These are phyloP conservation scores for Venustaconcha ellipsiformis DNA, from an alignment of 1,140 invertebrate species.

Conservation along the genomic window DNA sequence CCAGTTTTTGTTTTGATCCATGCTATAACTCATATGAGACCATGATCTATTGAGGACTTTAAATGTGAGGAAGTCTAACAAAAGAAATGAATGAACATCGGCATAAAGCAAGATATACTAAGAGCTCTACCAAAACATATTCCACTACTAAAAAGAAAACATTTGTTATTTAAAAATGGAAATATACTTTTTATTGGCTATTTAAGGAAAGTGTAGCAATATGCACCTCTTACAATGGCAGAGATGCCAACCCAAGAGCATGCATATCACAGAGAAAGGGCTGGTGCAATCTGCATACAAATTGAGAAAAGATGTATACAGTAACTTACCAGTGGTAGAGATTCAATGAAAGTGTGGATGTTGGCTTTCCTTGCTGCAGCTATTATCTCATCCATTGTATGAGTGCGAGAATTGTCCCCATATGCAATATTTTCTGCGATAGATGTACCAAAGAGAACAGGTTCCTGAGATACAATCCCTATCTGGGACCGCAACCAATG, in stretches of 20 bases:
- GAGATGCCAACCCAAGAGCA: neutral
- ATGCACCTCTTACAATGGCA: neutral
- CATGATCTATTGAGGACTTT: too few relatives aligned
- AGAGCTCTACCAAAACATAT: too few relatives aligned
- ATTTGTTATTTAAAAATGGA: conserved; percentile 1
- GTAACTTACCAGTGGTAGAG: conserved; percentile 74
- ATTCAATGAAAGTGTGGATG: conserved; percentile 87
- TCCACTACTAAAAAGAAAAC: neutral
- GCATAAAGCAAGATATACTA: too few relatives aligned
- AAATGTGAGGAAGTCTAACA: too few relatives aligned
- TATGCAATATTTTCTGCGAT: conserved; percentile 92
- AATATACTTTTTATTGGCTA: neutral
- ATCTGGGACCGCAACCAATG: conserved; percentile 74
- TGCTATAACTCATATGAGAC: too few relatives aligned
- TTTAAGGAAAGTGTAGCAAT: neutral
- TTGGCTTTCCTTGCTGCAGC: conserved; percentile 86
- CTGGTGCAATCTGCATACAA: too few relatives aligned
- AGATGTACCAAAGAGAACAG: conserved; percentile 87
- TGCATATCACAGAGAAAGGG: neutral
- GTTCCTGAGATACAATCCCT: conserved; percentile 86
- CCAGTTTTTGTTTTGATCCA: neutral
- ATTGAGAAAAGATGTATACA: neutral
- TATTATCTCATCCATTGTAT: conserved; percentile 82
- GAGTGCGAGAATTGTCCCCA: conserved; percentile 79
- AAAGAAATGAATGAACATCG: too few relatives aligned